A percentile compares a stretch with the other conserved stretches of the same genome.
These are phyloP conservation scores for Temnothorax nylanderi DNA, from an alignment of 1,140 invertebrate species.

Conservation along the genomic window DNA sequence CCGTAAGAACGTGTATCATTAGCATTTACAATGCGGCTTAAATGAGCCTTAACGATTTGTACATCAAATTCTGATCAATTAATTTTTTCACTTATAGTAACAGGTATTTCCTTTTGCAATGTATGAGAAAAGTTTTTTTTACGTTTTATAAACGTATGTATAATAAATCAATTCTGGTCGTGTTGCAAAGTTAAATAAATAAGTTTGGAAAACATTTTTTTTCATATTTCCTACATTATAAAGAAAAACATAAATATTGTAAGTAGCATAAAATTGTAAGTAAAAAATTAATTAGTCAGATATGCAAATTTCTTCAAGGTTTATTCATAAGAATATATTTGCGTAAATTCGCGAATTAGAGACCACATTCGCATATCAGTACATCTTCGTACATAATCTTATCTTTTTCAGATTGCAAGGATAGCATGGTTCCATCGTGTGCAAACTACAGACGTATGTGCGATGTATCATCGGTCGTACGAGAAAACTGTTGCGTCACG, in stretches of 20 bases:
- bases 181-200: background rate
- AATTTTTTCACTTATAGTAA: background rate
- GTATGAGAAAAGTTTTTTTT: background rate
- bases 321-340: background rate
- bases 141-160: too few species aligned
- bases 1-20: constrained; percentile 1
- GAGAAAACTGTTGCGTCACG: constrained; percentile 79
- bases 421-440: constrained; percentile 75
- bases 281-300: background rate
- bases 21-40: background rate
- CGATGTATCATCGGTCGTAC: constrained; percentile 75
- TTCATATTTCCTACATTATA: background rate
- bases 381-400: background rate
- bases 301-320: background rate
- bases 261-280: background rate
- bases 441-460: constrained; percentile 77
- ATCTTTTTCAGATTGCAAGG: constrained; percentile 76
- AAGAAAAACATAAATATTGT: background rate
- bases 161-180: background rate
- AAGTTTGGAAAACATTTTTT: background rate
- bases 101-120: background rate
- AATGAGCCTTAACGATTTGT: background rate
- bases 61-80: background rate
- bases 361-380: background rate
- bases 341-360: background rate